These are phyloP conservation scores for Philotrypesis tridentata DNA, from an alignment of 1,140 invertebrate species.

Conservation along the genomic window DNA sequence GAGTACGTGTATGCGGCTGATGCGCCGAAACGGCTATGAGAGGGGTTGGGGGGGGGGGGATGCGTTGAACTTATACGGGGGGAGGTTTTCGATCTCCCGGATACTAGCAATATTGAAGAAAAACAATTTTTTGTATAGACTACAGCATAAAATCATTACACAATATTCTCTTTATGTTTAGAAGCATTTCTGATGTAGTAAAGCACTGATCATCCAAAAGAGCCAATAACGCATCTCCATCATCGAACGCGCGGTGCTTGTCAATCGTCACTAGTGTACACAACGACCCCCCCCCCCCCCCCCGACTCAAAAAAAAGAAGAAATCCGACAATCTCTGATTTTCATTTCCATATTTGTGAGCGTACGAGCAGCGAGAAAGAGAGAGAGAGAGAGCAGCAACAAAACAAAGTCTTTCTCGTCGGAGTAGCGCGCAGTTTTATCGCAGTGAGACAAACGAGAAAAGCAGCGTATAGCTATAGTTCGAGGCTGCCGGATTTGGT, in stretches of 20 bases:
- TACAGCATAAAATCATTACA: no score
- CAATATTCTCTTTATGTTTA: no score
- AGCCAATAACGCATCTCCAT: no score
- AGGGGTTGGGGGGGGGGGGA: background rate
- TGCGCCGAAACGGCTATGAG: background rate
- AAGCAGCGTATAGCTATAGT: conserved; percentile 3
- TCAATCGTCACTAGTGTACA: no score
- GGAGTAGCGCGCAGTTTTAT: no score
- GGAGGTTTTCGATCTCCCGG: background rate
- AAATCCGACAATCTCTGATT: background rate
- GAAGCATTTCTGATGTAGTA: no score
- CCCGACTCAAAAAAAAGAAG: no score
- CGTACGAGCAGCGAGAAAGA: background rate
- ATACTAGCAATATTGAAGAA: background rate
- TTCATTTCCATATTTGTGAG: background rate
- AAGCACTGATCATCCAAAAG: no score
- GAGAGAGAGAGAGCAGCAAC: background rate
- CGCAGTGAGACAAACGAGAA: background rate
- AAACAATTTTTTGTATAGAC: no score
- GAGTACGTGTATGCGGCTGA: background rate
- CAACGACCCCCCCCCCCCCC: no score
- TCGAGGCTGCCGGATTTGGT: conserved; percentile 65
- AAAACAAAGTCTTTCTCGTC: background rate
- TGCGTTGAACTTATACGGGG: background rate
- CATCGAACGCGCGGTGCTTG: no score